Percentiles rank a stretch among this genome's conserved stretches.
Conservation (phyloP, 2,888 invertebrate genomes). For the Crematogaster levior region DNA sequence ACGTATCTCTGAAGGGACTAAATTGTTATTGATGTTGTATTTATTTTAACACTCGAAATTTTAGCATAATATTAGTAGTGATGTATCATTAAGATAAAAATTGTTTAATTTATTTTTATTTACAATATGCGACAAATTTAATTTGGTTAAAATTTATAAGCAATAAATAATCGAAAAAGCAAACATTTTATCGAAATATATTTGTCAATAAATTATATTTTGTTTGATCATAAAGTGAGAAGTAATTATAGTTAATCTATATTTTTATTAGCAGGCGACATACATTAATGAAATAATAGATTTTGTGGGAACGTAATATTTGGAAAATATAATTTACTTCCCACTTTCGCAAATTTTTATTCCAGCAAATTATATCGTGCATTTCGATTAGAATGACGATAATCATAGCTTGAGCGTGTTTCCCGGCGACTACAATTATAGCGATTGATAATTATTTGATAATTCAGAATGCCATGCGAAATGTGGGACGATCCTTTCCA, state of each 20-base stretch:
- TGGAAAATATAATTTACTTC: neutral
- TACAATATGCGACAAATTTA: too few species aligned
- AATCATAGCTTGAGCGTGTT: neutral
- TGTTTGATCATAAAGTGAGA: neutral
- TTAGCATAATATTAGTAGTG: neutral
- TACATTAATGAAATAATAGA: constrained; percentile 7
- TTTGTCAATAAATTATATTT: neutral
- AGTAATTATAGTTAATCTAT: neutral
- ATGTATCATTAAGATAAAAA: neutral
- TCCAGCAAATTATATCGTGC: constrained; percentile 5
- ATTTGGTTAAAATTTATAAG: neutral
- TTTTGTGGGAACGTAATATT: neutral
- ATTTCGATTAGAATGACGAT: neutral
- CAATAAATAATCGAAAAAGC: neutral
- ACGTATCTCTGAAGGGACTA: neutral
- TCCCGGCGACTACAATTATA: neutral
- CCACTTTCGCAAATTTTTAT: neutral
- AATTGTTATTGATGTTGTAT: neutral
- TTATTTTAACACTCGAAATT: neutral
- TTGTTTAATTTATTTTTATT: neutral
- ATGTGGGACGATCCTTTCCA: constrained; percentile 59
- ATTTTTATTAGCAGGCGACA: neutral
- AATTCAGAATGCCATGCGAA: constrained; percentile 9
- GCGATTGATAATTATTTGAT: constrained; percentile 30
- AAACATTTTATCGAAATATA: neutral